Base-by-base conservation (phyloP, 2,888 invertebrate species). In the Eledone cirrhosa region DNA sequence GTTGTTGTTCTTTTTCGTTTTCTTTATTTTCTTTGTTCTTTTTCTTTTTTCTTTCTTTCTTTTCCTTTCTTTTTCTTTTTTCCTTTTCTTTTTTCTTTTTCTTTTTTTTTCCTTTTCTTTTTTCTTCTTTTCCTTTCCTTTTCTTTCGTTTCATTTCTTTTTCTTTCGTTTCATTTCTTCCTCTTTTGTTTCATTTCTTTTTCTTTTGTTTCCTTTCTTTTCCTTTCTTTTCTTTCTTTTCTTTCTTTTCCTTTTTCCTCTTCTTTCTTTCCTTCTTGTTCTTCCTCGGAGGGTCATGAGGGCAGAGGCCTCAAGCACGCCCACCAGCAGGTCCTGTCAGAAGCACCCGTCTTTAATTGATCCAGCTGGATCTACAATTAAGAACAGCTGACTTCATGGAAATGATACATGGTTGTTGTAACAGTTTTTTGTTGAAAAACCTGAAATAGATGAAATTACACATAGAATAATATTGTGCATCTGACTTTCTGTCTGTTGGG, bases 101-200 rank as follows among this genome's bases (percentile, higher is more conserved):
- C 48, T 78, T 27, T 29, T 14, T 67, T 27, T 29, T 31, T 69
- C 19, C 53, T 41, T 77, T n/a, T 69, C 16, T 67, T 63, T 63
- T 31, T 59, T 19, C 31, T 78, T 67, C n/a, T 76, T 76, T 24
- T n/a, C 41, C 48, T 67, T n/a, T 2, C 78, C 77, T n/a, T n/a
- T n/a, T n/a, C n/a, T n/a, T n/a, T n/a, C n/a, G n/a, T n/a, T n/a
- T n/a, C n/a, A n/a, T n/a, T n/a, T n/a, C n/a, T n/a, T n/a, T n/a
- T n/a, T n/a, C 63, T 78, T 77, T 74, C 77, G 22, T 48, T 27
- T 77, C 22, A 3, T 29, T 19, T 27, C 24, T 77, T 27, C 19
- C n/a, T n/a, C 19, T 24, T 2, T 77, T 48, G 77, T 77, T 24
- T 47, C 48, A 48, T 76, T 76, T 76, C 47, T 0, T 22, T 24